Base-by-base conservation (phyloP, 2,797 vertebrate species). In the Triplophysa bombifrons region DNA sequence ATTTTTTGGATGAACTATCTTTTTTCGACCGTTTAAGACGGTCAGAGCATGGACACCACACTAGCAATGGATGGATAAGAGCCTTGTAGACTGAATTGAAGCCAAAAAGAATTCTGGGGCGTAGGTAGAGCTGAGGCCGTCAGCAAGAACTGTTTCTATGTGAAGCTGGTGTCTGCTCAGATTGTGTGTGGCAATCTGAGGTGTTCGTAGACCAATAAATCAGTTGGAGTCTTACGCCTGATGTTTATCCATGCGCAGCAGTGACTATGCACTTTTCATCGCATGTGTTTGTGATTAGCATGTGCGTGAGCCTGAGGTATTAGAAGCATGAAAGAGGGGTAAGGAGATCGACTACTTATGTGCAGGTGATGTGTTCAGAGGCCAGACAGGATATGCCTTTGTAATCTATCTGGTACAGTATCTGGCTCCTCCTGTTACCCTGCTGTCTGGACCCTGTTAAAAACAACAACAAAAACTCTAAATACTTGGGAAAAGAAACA, bases 281-380 rank as follows among this genome's bases (percentile, higher is more conserved):
- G n/a, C 92, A 92, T 88, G 65, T 93, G 91, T 88, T 93, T 91
- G 82, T 76, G 78, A 80, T 93, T 87, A 90, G 68, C 75, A 70
- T 64, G 77, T 68, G 77, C 68, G 50, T 82, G 4, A 17, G 74
- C 74, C 56, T 86, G 48, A 80, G 70, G 80, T 0, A 13, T 3
- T 0, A 68, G 3, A 44, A 71, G 50, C 13, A 16, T 30, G 20
- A 12, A 14, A 66, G 77, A 66, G 25, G 34, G 48, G 68, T 22
- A 38, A 19, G 50, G 27, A 10, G 61, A 69, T 63, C 55, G 65
- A 80, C 48, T 63, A 46, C 3, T 63, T 56, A 82, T 83, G 20
- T 46, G 19, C 3, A 72, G 68, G 64, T 79, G 55, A 50, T 38
- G 17, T 58, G 10, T 69, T 76, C 50, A 13, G 19, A 22, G 6